Evolutionary conservation across 2,113 vertebrate species (phyloP).

Genomic region (Penelope pileata): DNA sequence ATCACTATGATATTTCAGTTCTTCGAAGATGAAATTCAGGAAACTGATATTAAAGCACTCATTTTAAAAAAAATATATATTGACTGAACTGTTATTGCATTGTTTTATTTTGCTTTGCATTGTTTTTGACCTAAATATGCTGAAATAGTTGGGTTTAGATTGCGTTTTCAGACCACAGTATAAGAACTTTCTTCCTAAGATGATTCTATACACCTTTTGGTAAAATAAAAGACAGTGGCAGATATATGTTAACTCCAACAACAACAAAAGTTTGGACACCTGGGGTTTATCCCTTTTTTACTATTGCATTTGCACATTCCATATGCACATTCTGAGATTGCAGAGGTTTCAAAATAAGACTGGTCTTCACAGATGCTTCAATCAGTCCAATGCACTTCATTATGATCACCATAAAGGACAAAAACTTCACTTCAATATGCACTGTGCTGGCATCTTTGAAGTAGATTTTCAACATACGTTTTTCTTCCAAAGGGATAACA

Average conservation of each 20-base stretch:
- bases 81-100: background rate
- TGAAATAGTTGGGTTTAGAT: background rate
- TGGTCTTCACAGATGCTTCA: background rate
- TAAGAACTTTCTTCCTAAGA: background rate
- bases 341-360: background rate
- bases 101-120: background rate
- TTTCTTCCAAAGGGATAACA: background rate
- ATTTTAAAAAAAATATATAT: background rate
- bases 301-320: background rate
- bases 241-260: background rate
- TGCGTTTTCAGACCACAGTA: background rate
- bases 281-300: background rate
- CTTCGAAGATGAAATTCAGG: background rate
- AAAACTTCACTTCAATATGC: background rate
- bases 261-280: background rate
- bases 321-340: background rate
- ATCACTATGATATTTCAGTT: background rate
- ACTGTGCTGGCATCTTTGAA: accelerated
- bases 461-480: background rate
- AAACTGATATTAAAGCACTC: background rate
- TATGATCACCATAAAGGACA: background rate
- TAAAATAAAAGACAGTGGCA: background rate
- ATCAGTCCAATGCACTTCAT: background rate
- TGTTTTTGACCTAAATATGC: background rate
- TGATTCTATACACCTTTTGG: background rate